Evolutionary conservation across 2,888 invertebrate species (phyloP).

Genomic region (Ectropis crepuscularia): DNA sequence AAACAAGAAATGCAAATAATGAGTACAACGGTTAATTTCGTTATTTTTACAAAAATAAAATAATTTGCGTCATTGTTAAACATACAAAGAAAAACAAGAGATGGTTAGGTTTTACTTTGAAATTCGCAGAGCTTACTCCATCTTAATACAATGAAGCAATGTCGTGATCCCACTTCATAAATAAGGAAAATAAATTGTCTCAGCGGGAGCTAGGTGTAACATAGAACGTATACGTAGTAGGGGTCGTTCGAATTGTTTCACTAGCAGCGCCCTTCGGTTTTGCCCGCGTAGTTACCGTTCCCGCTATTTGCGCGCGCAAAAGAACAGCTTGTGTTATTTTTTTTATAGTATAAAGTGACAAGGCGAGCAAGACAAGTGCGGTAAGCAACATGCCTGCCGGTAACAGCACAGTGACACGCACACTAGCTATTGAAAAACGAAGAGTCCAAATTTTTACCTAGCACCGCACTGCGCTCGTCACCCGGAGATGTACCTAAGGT

Average conservation of each 20-base stretch:
- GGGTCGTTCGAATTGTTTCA: conserved; percentile 41
- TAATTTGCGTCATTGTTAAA: background rate
- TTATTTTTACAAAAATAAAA: background rate
- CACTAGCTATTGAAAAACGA: too few species aligned
- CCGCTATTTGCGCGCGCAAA: too few species aligned
- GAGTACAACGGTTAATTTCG: background rate
- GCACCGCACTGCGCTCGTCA: too few species aligned
- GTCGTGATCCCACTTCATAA: conserved; percentile 60
- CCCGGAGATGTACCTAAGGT: too few species aligned
- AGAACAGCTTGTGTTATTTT: too few species aligned
- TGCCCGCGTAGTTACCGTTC: too few species aligned
- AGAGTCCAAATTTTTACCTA: too few species aligned
- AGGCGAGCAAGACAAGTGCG: too few species aligned
- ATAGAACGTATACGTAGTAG: conserved; percentile 21
- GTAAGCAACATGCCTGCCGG: too few species aligned
- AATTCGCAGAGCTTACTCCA: conserved; percentile 27
- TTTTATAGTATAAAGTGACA: too few species aligned
- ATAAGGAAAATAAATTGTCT: conserved; percentile 69
- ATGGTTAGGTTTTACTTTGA: conserved; percentile 14
- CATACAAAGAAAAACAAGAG: background rate
- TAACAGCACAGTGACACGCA: too few species aligned
- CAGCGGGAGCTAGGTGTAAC: conserved; percentile 47
- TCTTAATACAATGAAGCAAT: conserved; percentile 41
- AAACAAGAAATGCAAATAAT: background rate
- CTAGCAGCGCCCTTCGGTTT: too few species aligned